These are phyloP conservation scores for Hemistola chrysoprasaria DNA, from an alignment of 2,888 invertebrate genomes.

Conservation along the genomic window DNA sequence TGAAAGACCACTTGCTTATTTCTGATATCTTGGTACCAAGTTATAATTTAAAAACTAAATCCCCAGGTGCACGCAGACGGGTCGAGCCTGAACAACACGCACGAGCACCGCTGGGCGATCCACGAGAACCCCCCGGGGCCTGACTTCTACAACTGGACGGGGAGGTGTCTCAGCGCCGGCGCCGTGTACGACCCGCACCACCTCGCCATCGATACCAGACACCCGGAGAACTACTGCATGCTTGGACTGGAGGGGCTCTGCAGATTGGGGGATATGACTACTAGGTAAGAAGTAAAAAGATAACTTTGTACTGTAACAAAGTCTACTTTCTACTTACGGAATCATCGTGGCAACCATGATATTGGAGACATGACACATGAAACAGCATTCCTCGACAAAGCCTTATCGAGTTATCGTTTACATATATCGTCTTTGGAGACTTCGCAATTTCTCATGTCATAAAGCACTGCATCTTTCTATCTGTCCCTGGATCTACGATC, in stretches of 20 bases:
- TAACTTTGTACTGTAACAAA: background rate
- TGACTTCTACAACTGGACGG: conserved; percentile 96
- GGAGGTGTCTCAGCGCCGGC: conserved; percentile 91
- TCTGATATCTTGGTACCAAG: too few relatives aligned
- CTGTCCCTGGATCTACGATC: too few relatives aligned
- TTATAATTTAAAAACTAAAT: too few relatives aligned
- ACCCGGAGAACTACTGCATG: conserved; percentile 82
- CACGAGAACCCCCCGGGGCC: conserved; percentile 90
- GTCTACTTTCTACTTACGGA: too few relatives aligned
- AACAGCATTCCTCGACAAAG: too few relatives aligned
- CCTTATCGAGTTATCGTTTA: too few relatives aligned
- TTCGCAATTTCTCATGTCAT: too few relatives aligned
- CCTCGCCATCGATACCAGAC: conserved; percentile 83
- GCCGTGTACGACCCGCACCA: conserved; percentile 88
- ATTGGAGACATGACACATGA: too few relatives aligned
- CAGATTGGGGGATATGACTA: conserved; percentile 89
- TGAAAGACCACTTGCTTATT: too few relatives aligned
- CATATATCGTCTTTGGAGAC: too few relatives aligned
- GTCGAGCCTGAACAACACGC: conserved; percentile 87
- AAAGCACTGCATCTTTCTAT: too few relatives aligned
- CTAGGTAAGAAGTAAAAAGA: conserved; percentile 53
- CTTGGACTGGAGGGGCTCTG: conserved; percentile 83
- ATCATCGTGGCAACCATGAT: too few relatives aligned
- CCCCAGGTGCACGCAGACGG: conserved; percentile 93
- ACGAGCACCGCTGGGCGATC: conserved; percentile 91